phyloP scores from a whole-genome alignment of 2,113 vertebrate species.

The Pungitius pungitius region DNA sequence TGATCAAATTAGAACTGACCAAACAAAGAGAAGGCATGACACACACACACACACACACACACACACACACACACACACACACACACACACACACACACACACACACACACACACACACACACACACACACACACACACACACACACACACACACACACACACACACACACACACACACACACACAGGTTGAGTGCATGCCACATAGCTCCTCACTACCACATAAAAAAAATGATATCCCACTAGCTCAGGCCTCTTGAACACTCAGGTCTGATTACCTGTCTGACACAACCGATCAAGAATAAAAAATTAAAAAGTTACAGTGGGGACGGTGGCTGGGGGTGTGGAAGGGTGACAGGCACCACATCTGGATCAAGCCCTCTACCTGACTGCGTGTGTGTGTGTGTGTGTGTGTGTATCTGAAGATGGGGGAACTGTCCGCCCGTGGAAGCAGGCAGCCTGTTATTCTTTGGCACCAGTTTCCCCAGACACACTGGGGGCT shows the following conservation, averaged over 20 bases:
- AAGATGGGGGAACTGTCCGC: constrained; percentile 37
- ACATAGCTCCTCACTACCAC: constrained; percentile 33
- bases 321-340: neutral
- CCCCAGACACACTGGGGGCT: constrained; percentile 65
- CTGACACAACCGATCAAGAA: constrained; percentile 42
- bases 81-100: constrained; percentile 8
- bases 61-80: neutral
- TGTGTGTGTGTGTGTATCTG: constrained; percentile 11
- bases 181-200: constrained; percentile 1
- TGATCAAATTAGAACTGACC: constrained; percentile 70
- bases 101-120: neutral
- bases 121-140: neutral
- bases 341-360: constrained; percentile 33
- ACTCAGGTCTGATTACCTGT: constrained; percentile 45
- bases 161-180: neutral
- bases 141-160: constrained; percentile 10
- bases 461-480: constrained; percentile 67
- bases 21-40: constrained; percentile 35
- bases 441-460: constrained; percentile 59
- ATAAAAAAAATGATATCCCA: constrained; percentile 26
- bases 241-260: constrained; percentile 8
- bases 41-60: constrained; percentile 14
- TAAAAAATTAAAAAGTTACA: constrained; percentile 2
- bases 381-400: constrained; percentile 3
- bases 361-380: constrained; percentile 48